Evolutionary conservation across 2,888 invertebrate species (phyloP).

Genomic region (Seladonia tumulorum): DNA sequence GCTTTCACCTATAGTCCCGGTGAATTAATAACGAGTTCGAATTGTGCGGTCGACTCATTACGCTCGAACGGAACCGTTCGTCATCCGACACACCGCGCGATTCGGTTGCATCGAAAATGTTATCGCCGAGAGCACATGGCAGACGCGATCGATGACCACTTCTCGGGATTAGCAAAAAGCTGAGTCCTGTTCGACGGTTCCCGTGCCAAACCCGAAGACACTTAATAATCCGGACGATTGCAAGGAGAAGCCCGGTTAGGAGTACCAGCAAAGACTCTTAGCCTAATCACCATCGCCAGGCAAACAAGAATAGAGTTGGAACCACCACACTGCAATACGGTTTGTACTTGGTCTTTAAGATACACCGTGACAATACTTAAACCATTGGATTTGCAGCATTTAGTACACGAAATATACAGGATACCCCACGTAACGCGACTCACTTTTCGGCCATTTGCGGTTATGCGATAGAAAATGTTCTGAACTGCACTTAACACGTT

Average conservation of each 20-base stretch:
- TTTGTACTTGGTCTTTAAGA: conserved; percentile 38
- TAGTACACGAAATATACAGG: too few relatives aligned
- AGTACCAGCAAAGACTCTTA: conserved; percentile 54
- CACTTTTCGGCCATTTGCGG: too few relatives aligned
- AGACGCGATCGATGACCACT: background rate
- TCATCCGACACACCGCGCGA: background rate
- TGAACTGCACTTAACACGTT: background rate
- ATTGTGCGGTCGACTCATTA: background rate
- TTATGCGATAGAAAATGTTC: background rate
- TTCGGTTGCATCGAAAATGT: background rate
- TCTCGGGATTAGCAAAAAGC: conserved; percentile 1
- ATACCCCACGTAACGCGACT: too few relatives aligned
- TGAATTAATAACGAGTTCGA: conserved; percentile 1
- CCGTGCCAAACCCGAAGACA: conserved; percentile 33
- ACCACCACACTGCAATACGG: conserved; percentile 16
- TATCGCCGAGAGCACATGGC: background rate
- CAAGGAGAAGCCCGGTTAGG: conserved; percentile 33
- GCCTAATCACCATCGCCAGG: conserved; percentile 52
- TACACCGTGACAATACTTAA: background rate
- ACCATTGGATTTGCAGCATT: too few relatives aligned
- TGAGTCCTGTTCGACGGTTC: conserved; percentile 6
- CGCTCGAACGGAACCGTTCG: background rate
- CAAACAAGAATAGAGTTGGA: background rate
- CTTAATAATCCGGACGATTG: conserved; percentile 58
- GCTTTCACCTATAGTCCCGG: too few relatives aligned